These are phyloP conservation scores for Pseudoatta argentina DNA, from an alignment of 1,140 invertebrate genomes.

Conservation along the genomic window DNA sequence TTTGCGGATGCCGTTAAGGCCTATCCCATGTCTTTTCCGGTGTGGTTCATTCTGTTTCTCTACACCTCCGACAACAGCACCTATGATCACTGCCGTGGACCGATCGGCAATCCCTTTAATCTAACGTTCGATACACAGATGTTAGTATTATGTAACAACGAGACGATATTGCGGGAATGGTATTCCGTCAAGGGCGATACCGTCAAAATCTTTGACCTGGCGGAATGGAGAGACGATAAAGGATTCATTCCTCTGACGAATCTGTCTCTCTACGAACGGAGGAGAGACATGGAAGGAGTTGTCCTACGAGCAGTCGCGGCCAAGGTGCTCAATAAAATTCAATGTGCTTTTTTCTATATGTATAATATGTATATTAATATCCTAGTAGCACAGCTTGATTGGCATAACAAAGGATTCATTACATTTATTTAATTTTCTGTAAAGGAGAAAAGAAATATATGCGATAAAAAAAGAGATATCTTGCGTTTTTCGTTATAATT, in stretches of 20 bases:
- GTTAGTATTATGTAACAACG: conserved; percentile 61
- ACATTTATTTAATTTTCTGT: too few species aligned
- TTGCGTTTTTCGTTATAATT: too few species aligned
- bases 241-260: conserved; percentile 33
- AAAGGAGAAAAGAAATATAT: too few species aligned
- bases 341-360: neutral
- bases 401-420: neutral
- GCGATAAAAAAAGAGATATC: too few species aligned
- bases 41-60: conserved; percentile 64
- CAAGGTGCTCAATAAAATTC: conserved; percentile 18
- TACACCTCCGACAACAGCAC: neutral
- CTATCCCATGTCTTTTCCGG: conserved; percentile 51
- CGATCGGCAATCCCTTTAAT: conserved; percentile 69
- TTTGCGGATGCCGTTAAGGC: conserved; percentile 3
- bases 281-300: conserved; percentile 56
- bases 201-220: conserved; percentile 10
- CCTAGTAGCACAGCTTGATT: neutral
- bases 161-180: conserved; percentile 70
- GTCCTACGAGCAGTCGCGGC: conserved; percentile 53
- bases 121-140: conserved; percentile 71
- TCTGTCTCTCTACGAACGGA: conserved; percentile 54
- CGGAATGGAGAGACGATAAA: conserved; percentile 2
- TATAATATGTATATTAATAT: too few species aligned
- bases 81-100: conserved; percentile 36
- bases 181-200: conserved; percentile 66